Evolutionary conservation across 1,140 invertebrate species (phyloP).

Genomic region (Eubasilissa regina): DNA sequence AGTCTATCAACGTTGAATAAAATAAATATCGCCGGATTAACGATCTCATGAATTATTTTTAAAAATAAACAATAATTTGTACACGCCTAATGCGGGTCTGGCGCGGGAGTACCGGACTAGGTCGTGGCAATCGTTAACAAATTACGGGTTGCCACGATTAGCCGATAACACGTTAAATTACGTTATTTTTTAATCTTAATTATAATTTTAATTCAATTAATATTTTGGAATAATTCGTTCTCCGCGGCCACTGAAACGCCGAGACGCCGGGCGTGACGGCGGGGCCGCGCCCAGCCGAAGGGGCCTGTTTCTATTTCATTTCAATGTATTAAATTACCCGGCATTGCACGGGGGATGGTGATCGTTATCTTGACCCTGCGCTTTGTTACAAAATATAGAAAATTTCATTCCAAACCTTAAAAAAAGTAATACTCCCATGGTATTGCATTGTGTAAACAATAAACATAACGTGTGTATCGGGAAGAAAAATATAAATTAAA

Average conservation of each 20-base stretch:
- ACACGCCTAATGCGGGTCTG: conserved; percentile 22
- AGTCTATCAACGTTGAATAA: no score
- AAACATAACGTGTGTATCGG: no score
- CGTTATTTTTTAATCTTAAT: conserved; percentile 44
- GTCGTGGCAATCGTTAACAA: conserved; percentile 29
- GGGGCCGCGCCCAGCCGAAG: not conserved
- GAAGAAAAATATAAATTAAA: no score
- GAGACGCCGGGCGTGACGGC: not conserved
- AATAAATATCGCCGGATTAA: no score
- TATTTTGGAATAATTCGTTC: conserved; percentile 18
- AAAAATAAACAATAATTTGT: no score
- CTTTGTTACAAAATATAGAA: no score
- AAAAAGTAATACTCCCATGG: no score
- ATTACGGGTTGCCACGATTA: conserved; percentile 30
- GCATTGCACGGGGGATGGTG: no score
- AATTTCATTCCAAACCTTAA: no score
- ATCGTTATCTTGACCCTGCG: no score
- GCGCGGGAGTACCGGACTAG: not conserved
- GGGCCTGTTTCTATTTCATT: not conserved
- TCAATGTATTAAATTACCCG: not conserved
- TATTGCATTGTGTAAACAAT: no score
- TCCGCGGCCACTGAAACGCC: not conserved
- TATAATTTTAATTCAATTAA: conserved; percentile 46
- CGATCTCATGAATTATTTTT: no score
- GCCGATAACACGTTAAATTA: conserved; percentile 40